Evolutionary conservation across 2,888 invertebrate genomes (phyloP).

Genomic region (Hecatera dysodea): DNA sequence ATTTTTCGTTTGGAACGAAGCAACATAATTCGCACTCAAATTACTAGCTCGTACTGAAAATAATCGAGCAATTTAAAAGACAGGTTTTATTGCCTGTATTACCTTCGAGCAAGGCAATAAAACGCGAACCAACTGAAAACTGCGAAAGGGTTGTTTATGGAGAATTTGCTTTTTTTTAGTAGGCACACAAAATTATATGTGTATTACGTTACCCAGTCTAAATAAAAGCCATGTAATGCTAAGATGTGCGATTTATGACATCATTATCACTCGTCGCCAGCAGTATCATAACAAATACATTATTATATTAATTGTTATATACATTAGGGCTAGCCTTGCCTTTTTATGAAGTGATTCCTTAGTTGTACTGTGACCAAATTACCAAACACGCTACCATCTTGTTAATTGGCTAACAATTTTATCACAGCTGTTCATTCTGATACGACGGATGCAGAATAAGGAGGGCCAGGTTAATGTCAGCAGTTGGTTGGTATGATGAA

Average conservation of each 20-base stretch:
- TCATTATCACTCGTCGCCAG: constrained; percentile 6
- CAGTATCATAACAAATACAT: not conserved
- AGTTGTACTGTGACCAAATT: not conserved
- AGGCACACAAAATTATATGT: constrained; percentile 1
- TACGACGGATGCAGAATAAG: not conserved
- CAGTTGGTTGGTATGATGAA: too few relatives aligned
- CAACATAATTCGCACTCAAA: constrained; percentile 11
- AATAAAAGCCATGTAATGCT: not conserved
- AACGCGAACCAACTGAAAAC: not conserved
- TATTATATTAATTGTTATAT: not conserved
- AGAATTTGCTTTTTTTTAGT: not conserved
- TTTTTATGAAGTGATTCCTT: not conserved
- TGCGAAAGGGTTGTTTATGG: not conserved
- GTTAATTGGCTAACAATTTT: not conserved
- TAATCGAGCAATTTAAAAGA: not conserved
- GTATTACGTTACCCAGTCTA: constrained; percentile 19
- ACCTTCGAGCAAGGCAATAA: not conserved
- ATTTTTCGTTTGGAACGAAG: constrained; percentile 5
- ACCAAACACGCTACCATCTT: not conserved
- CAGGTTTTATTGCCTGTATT: not conserved
- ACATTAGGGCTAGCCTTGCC: not conserved
- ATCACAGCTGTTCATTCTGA: not conserved
- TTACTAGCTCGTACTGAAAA: not conserved
- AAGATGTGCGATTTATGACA: constrained; percentile 22
- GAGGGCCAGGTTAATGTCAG: not conserved